Base-by-base conservation (phyloP, 2,113 vertebrate genomes). In the Sinocyclocheilus rhinocerous region DNA sequence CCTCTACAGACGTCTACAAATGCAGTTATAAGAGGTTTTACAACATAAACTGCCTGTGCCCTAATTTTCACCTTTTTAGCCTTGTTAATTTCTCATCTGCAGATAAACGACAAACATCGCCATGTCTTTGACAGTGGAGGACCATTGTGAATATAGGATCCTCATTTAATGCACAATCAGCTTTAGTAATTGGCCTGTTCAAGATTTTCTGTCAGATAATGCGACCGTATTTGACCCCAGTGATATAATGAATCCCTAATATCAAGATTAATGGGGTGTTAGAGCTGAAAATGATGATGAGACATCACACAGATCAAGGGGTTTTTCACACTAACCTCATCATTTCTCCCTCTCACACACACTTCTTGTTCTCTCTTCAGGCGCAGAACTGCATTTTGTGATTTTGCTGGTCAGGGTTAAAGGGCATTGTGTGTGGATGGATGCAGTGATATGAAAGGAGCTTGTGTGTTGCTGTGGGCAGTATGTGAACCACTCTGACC, bases 381-480 rank as follows among this genome's bases (percentile, higher is more conserved):
- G 70, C 55, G 2, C 33, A 80, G 39, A 36, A 72, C 2, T 72
- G 55, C 33, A 26, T n/a, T 57, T 18, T 79, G 76, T 78, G 33
- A 61, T 45, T 45, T 15, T 63, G 55, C 12, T 80, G 77, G 18
- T 61, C 18, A 61, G 20, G 39, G 78, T 81, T 65, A 65, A 45
- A 45, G n/a, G 59, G 78, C 78, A 26, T 81, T 24, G 36, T 63
- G n/a, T n/a, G 55, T 13, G 7, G 57, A 61, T 13, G 7, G 57
- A 61, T 61, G 57, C 57, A 61, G 57, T 61, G 57, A 61, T 61
- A 22, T 61, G 57, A 61, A 61, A 61, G 57, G 22, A 61, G 57
- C 22, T 61, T n/a, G 22, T 61, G 22, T n/a, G 76, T n/a, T 24
- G 78, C 78, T 81, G 36, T 45, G 78, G 13, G 78, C n/a, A 81